These are phyloP conservation scores for Kryptopterus vitreolus DNA, from an alignment of 2,797 vertebrate genomes.

Conservation along the genomic window DNA sequence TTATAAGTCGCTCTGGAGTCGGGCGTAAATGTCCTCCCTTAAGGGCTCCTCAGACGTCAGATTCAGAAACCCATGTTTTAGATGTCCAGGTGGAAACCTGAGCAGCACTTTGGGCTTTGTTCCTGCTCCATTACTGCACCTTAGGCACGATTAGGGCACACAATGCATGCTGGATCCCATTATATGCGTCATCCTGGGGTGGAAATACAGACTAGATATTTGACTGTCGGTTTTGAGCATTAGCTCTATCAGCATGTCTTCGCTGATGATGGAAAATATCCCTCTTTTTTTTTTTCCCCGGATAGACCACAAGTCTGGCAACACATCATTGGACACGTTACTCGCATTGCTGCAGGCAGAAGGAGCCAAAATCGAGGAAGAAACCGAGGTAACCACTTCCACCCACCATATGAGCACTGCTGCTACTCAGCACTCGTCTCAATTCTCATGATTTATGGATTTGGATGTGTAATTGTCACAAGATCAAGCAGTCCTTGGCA, in stretches of 20 bases:
- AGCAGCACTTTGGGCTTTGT: constrained; percentile 14
- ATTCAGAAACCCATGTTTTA: background rate
- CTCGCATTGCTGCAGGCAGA: constrained; percentile 92
- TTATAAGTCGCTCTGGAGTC: too few relatives aligned
- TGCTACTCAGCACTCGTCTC: background rate
- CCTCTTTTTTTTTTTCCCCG: constrained; percentile 32
- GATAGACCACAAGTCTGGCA: constrained; percentile 87
- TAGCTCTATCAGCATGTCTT: background rate
- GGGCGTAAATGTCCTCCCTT: too few relatives aligned
- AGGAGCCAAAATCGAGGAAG: constrained; percentile 97
- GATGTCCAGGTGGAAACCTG: background rate
- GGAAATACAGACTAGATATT: constrained; percentile 2
- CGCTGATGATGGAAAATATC: background rate
- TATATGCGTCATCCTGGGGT: background rate
- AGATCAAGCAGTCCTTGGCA: background rate
- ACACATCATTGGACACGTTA: constrained; percentile 87
- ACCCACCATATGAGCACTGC: background rate
- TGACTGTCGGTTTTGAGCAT: background rate
- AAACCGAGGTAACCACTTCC: constrained; percentile 86
- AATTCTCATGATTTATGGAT: background rate
- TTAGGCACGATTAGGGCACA: background rate
- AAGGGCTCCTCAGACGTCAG: background rate
- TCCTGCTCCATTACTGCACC: background rate
- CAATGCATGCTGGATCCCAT: background rate
- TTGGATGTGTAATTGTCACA: too few relatives aligned